Evolutionary conservation across 1,140 invertebrate genomes (phyloP).

Genomic region (roundworm (Caenorhabditis elegans)): DNA sequence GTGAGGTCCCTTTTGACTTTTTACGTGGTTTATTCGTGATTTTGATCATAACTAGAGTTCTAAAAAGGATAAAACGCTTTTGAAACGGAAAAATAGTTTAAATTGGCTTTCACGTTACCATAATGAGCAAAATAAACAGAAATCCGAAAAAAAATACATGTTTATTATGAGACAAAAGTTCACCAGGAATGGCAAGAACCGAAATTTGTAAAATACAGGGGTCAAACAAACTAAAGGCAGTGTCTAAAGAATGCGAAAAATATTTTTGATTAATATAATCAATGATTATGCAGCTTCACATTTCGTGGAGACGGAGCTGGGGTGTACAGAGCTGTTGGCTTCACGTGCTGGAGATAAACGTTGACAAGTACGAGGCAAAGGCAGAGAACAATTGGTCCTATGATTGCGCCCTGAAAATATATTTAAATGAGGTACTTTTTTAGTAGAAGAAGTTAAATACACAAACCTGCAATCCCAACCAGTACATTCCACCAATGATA

Average conservation of each 20-base stretch:
- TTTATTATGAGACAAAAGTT: neutral
- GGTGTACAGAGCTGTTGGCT: neutral
- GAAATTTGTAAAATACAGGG: neutral
- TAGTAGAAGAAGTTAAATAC: too few species aligned
- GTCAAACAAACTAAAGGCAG: neutral
- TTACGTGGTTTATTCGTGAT: too few species aligned
- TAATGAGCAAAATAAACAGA: too few species aligned
- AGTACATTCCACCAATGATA: slow-evolving; percentile 96
- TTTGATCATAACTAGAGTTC: too few species aligned
- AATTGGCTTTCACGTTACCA: too few species aligned
- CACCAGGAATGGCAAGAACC: slow-evolving; percentile 9
- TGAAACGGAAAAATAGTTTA: too few species aligned
- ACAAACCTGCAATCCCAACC: slow-evolving; percentile 82
- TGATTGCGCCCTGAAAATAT: slow-evolving; percentile 78
- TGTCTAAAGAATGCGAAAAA: neutral
- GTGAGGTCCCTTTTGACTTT: too few species aligned
- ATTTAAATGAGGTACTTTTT: neutral
- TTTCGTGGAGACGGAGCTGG: neutral
- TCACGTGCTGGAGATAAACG: slow-evolving; percentile 70
- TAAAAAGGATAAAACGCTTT: too few species aligned
- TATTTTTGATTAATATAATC: neutral
- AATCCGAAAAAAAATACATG: too few species aligned
- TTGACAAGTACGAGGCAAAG: slow-evolving; percentile 79
- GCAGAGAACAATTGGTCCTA: slow-evolving; percentile 89
- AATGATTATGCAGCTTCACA: neutral